Evolutionary conservation across 2,797 vertebrate species (phyloP).

Genomic region (Macropodus opercularis): DNA sequence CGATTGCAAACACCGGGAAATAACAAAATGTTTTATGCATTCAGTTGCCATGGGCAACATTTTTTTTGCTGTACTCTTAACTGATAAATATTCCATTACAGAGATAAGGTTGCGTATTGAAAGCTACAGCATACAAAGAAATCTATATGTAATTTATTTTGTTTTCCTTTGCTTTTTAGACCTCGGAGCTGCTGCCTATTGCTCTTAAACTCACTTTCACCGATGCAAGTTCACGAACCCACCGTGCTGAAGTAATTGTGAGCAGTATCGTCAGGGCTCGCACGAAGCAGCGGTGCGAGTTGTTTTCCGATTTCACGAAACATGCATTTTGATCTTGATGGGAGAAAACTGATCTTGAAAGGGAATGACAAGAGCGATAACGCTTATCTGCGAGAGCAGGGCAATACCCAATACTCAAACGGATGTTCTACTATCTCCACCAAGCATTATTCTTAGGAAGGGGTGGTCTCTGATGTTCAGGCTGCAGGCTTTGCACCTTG

Average conservation of each 20-base stretch:
- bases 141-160: constrained; percentile 67
- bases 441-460: constrained; percentile 62
- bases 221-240: constrained; percentile 1
- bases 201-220: constrained; percentile 19
- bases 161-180: constrained; percentile 28
- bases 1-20: constrained; percentile 58
- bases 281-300: constrained; percentile 5
- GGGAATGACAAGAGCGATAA: constrained; percentile 61
- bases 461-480: constrained; percentile 59
- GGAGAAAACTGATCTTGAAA: constrained; percentile 60
- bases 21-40: constrained; percentile 65
- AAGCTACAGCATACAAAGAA: constrained; percentile 48
- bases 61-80: constrained; percentile 41
- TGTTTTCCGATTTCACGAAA: constrained; percentile 50
- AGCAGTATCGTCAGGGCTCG: constrained; percentile 11
- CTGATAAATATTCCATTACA: constrained; percentile 79
- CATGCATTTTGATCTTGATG: constrained; percentile 57
- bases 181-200: constrained; percentile 8
- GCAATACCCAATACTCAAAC: constrained; percentile 57
- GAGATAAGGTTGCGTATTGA: constrained; percentile 67
- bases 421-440: constrained; percentile 65
- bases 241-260: constrained; percentile 10
- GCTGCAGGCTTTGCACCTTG: constrained; percentile 67
- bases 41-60: constrained; percentile 52
- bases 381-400: constrained; percentile 65